Evolutionary conservation across 2,797 vertebrate genomes (phyloP).

Genomic region (Ctenopoma kingsleyae): DNA sequence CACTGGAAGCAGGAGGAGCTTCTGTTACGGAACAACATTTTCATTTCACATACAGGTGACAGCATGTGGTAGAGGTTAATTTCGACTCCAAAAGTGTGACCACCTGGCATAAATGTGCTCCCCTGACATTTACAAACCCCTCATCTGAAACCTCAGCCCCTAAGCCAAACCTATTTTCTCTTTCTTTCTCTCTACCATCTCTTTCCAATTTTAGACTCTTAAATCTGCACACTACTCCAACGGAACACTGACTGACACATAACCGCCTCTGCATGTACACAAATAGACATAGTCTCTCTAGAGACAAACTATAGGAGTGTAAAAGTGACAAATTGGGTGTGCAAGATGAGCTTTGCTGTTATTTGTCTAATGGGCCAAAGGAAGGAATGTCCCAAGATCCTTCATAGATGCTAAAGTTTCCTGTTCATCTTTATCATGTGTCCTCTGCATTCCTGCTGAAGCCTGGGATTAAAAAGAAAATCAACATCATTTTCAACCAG

Average conservation of each 20-base stretch:
- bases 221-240: constrained; percentile 33
- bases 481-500: constrained; percentile 47
- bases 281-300: constrained; percentile 11
- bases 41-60: constrained; percentile 71
- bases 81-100: constrained; percentile 64
- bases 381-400: constrained; percentile 55
- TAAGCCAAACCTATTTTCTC: constrained; percentile 13
- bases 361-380: constrained; percentile 54
- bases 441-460: constrained; percentile 61
- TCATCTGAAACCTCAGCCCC: constrained; percentile 56
- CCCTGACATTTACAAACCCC: constrained; percentile 67
- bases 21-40: constrained; percentile 8
- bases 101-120: constrained; percentile 73
- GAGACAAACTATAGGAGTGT: constrained; percentile 45
- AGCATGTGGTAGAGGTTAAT: constrained; percentile 72
- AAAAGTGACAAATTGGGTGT: constrained; percentile 66
- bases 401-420: constrained; percentile 57
- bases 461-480: constrained; percentile 58
- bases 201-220: constrained; percentile 19
- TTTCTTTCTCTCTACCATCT: constrained; percentile 1
- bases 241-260: constrained; percentile 21
- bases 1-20: constrained; percentile 26
- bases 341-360: constrained; percentile 50
- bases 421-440: constrained; percentile 52
- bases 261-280: background rate